A percentile compares a stretch with the other conserved stretches of the same genome.
Evolutionary conservation across 1,140 invertebrate species (phyloP).

Genomic region (Ips typographus): DNA sequence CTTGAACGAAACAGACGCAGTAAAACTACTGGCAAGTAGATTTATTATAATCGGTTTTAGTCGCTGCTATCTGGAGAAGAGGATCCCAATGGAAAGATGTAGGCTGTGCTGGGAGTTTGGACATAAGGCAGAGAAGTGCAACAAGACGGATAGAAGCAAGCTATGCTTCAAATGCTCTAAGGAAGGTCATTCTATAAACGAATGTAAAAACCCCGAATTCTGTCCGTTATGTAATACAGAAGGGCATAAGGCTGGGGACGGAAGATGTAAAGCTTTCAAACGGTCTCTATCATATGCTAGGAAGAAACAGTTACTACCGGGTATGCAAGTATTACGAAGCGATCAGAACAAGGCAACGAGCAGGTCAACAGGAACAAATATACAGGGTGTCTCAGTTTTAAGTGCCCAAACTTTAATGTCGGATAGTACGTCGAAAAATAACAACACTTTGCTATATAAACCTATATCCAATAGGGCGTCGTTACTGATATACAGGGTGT

Average conservation of each 20-base stretch:
- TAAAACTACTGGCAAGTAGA: too few species aligned
- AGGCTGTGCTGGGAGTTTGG: slow-evolving; percentile 21
- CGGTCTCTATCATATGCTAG: not conserved
- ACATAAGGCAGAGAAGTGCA: slow-evolving; percentile 13
- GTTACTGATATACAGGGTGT: too few species aligned
- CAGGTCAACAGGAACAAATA: too few species aligned
- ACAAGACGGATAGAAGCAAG: slow-evolving; percentile 15
- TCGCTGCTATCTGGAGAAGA: slow-evolving; percentile 24
- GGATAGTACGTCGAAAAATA: too few species aligned
- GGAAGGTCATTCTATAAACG: slow-evolving; percentile 9
- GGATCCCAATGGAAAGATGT: slow-evolving; percentile 22
- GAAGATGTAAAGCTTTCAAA: not conserved
- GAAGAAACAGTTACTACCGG: too few species aligned
- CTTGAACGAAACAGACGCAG: too few species aligned
- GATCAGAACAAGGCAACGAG: too few species aligned
- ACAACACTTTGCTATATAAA: too few species aligned
- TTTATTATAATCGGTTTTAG: slow-evolving; percentile 8
- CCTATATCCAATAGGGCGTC: too few species aligned
- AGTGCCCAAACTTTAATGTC: too few species aligned
- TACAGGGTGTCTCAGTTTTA: too few species aligned
- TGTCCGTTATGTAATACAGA: slow-evolving; percentile 12
- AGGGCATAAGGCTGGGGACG: not conserved
- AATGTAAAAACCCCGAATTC: slow-evolving; percentile 11
- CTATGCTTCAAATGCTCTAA: slow-evolving; percentile 26
- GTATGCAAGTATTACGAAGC: too few species aligned